Conservation (phyloP, 2,113 vertebrate species). For the Tenebrosternarchus preto region DNA sequence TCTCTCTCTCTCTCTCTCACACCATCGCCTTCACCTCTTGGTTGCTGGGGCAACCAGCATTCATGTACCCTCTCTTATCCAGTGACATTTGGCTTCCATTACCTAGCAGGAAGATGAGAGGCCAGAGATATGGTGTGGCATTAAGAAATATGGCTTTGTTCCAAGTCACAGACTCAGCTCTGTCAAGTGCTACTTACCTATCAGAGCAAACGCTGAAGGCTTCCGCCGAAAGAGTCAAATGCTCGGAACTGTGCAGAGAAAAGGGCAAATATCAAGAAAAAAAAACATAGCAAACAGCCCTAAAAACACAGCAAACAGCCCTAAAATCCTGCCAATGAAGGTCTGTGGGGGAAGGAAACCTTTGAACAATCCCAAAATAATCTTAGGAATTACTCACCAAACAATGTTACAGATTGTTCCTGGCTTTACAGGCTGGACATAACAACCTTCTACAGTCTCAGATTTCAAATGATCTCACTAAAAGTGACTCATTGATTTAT, state of each 20-base stretch:
- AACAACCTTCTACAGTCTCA: no score
- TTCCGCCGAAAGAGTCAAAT: background rate
- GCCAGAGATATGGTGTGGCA: constrained; percentile 50
- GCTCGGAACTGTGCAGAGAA: background rate
- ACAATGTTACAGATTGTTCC: no score
- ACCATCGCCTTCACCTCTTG: background rate
- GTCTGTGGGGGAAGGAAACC: background rate
- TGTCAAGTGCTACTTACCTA: constrained; percentile 20
- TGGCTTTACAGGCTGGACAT: no score
- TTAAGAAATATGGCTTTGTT: constrained; percentile 49
- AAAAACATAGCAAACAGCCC: no score
- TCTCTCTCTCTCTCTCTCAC: background rate
- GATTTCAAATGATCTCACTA: no score
- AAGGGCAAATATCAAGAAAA: background rate
- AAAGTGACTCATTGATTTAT: no score
- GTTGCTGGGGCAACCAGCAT: constrained; percentile 50
- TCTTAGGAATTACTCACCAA: no score
- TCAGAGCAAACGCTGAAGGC: constrained; percentile 46
- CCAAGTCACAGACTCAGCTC: constrained; percentile 37
- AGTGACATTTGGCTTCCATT: constrained; percentile 58
- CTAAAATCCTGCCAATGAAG: background rate
- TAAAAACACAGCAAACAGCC: background rate
- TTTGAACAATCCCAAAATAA: background rate
- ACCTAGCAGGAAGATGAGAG: constrained; percentile 44
- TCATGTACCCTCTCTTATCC: constrained; percentile 48